A percentile compares a stretch with the other conserved stretches of the same genome.
These are phyloP conservation scores for Porites cylindrica DNA, from an alignment of 92 coral and sea anemone genomes.

Conservation along the genomic window DNA sequence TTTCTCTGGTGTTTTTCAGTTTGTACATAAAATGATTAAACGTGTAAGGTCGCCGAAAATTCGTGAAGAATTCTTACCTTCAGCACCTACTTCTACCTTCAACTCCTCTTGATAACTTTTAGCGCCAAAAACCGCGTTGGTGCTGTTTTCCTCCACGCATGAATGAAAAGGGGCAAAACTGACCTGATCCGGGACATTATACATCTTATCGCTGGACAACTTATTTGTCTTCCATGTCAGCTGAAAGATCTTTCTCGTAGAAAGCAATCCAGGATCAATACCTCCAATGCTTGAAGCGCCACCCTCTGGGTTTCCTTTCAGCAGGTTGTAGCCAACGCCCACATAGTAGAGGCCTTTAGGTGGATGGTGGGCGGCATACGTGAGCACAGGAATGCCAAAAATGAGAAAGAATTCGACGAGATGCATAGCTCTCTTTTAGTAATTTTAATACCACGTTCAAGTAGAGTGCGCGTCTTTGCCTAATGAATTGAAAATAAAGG, in stretches of 20 bases:
- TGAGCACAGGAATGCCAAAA: not conserved
- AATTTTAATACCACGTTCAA: no score
- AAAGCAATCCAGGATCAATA: constrained; percentile 66
- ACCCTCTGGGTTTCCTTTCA: constrained; percentile 74
- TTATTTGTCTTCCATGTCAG: constrained; percentile 40
- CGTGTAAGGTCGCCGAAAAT: no score
- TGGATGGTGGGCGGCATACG: not conserved
- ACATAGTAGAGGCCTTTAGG: constrained; percentile 66
- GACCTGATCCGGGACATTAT: constrained; percentile 17
- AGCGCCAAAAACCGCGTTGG: not conserved
- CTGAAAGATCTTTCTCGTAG: constrained; percentile 52
- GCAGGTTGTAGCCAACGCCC: constrained; percentile 71
- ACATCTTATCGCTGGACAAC: constrained; percentile 12
- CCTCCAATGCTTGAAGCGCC: constrained; percentile 65
- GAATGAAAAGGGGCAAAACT: constrained; percentile 12
- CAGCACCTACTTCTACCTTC: not conserved
- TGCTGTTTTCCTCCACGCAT: not conserved
- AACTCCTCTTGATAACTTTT: constrained; percentile 20
- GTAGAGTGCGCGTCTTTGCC: not conserved
- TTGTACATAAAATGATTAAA: not conserved
- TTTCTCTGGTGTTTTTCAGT: no score
- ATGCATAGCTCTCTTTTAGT: not conserved
- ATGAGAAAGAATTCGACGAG: not conserved
- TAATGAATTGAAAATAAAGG: no score
- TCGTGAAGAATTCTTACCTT: not conserved